These are phyloP conservation scores for Cerceris rybyensis DNA, from an alignment of 2,888 invertebrate genomes.

Conservation along the genomic window DNA sequence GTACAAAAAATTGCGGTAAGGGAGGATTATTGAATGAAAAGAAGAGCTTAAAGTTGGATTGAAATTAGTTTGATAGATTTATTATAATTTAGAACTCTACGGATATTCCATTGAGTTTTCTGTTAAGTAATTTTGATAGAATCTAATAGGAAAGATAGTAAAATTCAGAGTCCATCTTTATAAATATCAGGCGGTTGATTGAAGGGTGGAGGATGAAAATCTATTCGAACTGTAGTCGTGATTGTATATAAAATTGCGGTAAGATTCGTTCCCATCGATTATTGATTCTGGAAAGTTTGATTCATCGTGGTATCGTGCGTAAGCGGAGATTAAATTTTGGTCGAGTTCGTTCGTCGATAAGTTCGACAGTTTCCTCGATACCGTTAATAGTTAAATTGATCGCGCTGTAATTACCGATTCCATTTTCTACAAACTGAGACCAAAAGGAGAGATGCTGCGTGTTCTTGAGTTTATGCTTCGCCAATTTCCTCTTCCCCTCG, in stretches of 20 bases:
- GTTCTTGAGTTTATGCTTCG: not conserved
- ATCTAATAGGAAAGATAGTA: too few species aligned
- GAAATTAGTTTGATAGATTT: too few species aligned
- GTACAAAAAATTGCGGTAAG: too few species aligned
- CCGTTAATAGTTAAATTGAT: constrained; percentile 6
- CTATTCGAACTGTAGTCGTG: not conserved
- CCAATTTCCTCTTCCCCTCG: too few species aligned
- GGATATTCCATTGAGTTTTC: too few species aligned
- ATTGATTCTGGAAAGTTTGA: not conserved
- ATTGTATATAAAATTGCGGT: not conserved
- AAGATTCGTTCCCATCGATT: not conserved
- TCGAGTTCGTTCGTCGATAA: not conserved
- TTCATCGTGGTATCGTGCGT: not conserved
- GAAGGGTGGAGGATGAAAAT: not conserved
- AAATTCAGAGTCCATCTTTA: too few species aligned
- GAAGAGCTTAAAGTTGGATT: too few species aligned
- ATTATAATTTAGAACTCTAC: too few species aligned
- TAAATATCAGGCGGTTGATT: not conserved
- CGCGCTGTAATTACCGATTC: constrained; percentile 4
- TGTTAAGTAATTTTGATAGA: too few species aligned
- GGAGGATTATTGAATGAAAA: too few species aligned
- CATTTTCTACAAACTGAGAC: not conserved
- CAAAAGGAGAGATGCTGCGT: not conserved
- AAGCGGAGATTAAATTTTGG: not conserved
- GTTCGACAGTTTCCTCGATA: not conserved